Evolutionary conservation across 2,888 invertebrate genomes (phyloP), one percentile per base, ranked within the genome.

Genomic region (Mythimna vitellina): DNA sequence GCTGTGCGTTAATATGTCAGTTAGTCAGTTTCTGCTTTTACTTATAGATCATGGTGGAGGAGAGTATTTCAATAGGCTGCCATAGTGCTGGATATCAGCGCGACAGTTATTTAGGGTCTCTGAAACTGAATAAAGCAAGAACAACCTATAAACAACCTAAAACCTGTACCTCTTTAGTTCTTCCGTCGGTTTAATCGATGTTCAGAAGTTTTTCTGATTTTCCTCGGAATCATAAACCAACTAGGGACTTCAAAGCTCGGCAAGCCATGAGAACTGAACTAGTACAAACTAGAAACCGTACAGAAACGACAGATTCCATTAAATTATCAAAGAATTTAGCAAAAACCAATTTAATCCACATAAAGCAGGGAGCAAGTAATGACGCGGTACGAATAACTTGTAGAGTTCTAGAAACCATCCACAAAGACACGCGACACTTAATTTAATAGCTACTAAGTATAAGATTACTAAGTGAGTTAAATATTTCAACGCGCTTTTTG

Each of bases 361-460:
- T 74, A 61, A 67, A 67, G 63, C 32, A 51, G 46, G 42, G 53
- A 57, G 76, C 58, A 58, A 49, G 53, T 67, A 72, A 64, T 56
- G 70, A 38, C 66, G 65, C 71, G 49, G 67, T 69, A 69, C 83
- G 58, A 77, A 78, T 80, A 72, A 54, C 74, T 68, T 67, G 60
- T 79, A 53, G 57, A 67, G 56, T 85, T 86, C 85, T 84, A 46
- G 86, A 83, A 86, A 83, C 78, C 81, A 75, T 78, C 68, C 66
- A 56, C 70, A 74, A 72, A 84, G 76, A 74, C 78, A 80, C 77
- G 81, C 86, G 72, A 84, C 83, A 84, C 81, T 83, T 86, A 70
- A 80, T 80, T 71, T 86, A 80, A 83, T 85, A 81, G 86, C 25
- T 73, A 83, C 83, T 75, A 73, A 84, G 83, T 80, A 81, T 81